Evolutionary conservation across 2,797 vertebrate genomes (phyloP).

Genomic region (Okamejei kenojei): DNA sequence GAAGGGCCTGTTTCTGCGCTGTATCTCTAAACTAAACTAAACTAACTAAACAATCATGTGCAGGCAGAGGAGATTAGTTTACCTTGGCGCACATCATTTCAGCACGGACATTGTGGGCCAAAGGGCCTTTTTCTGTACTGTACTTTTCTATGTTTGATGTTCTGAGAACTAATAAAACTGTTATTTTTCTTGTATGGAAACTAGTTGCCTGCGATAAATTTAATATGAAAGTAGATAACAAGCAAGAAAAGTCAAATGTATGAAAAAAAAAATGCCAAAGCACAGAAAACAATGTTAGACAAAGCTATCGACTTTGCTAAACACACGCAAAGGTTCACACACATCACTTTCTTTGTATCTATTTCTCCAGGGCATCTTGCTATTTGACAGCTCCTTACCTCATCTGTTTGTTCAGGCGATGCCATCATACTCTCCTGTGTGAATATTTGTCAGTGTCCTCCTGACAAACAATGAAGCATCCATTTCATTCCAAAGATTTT

Average conservation of each 20-base stretch:
- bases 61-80: too few relatives aligned
- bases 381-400: conserved; percentile 14
- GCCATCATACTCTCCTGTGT: not conserved
- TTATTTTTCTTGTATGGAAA: not conserved
- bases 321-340: not conserved
- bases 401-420: conserved; percentile 31
- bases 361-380: conserved; percentile 18
- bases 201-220: not conserved
- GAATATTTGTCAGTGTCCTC: not conserved
- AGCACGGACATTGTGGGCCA: too few relatives aligned
- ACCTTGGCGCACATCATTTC: too few relatives aligned
- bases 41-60: too few relatives aligned
- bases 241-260: not conserved
- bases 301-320: not conserved
- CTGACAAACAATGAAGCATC: conserved; percentile 8
- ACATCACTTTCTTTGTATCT: not conserved
- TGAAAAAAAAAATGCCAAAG: not conserved
- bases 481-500: not conserved
- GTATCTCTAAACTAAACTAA: too few relatives aligned
- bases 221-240: not conserved
- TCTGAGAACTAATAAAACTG: too few relatives aligned
- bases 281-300: not conserved
- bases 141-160: too few relatives aligned
- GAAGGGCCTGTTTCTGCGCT: too few relatives aligned
- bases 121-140: too few relatives aligned